Base-by-base conservation (phyloP, 2,797 vertebrate genomes). In the Limnodromus scolopaceus region DNA sequence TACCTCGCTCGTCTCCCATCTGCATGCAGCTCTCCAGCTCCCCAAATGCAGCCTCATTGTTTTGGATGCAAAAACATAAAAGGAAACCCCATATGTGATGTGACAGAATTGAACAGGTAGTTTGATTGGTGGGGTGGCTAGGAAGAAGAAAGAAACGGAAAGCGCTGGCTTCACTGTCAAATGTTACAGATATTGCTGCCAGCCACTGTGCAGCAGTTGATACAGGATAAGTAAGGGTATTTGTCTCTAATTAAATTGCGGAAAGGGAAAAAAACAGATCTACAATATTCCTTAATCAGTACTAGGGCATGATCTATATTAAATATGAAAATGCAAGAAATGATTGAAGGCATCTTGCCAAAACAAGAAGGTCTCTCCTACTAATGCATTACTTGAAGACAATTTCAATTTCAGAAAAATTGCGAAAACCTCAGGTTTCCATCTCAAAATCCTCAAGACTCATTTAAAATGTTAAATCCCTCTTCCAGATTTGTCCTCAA, bases 301-400 rank as follows among this genome's bases (percentile, higher is more conserved):
- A 46, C 12, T 34, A 63, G 43, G 46, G 18, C 27, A 76, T 38
- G 30, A 48, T n/a, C 32, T 39, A 66, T 11, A 43, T 51, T 54
- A 84, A 94, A 76, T 20, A 57, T 16, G 27, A 89, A 97, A 94
- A 95, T 4, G 10, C 30, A 89, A 51, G 51, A 88, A 72, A 76
- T 22, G 0, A 92, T 30, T 76, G n/a, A 89, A 70, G 41, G n/a
- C 24, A 58, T 55, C 34, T 48, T 80, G 51, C n/a, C 43, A 70
- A 92, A 78, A 87, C 13, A 63, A 63, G 18, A 20, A 39, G 14
- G 20, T 23, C 32, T 69, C 63, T 76, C 48, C 32, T 81, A 41
- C 54, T 65, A 63, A 76, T 2, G 3, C 18, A 6, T 30, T 79
- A 75, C 25, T 68, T 75, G 28, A 72, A 84, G 54, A 69, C 4